phyloP scores from a whole-genome alignment of 2,888 invertebrate species.

The Tenthredo notha region DNA sequence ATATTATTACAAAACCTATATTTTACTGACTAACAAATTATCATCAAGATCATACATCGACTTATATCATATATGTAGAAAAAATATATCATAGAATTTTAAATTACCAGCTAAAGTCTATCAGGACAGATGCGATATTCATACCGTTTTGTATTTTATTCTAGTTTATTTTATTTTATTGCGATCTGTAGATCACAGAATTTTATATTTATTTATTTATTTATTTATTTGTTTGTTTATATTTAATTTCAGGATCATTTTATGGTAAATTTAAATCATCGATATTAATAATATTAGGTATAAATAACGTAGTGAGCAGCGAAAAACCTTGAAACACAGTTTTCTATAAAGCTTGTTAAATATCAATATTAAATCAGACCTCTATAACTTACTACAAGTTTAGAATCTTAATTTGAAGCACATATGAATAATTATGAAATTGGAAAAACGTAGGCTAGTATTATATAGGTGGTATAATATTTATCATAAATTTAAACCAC shows the following conservation, averaged over 20 bases:
- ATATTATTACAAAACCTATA: constrained; percentile 31
- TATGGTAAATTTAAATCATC: not conserved
- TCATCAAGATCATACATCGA: constrained; percentile 27
- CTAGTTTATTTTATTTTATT: not conserved
- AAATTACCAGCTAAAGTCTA: not conserved
- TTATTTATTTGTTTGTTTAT: not conserved
- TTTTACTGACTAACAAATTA: constrained; percentile 15
- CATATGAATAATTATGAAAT: not conserved
- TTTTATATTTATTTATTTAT: not conserved
- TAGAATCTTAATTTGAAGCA: not conserved
- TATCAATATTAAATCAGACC: not conserved
- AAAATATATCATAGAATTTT: not conserved
- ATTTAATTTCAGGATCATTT: not conserved
- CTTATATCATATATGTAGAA: constrained; percentile 2
- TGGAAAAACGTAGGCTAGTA: not conserved
- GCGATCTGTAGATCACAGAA: constrained; percentile 12
- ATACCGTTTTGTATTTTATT: not conserved
- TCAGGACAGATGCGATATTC: not conserved
- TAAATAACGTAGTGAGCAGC: not conserved
- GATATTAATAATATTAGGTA: not conserved
- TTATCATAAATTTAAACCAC: not conserved
- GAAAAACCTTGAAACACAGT: not conserved
- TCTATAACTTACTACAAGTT: not conserved
- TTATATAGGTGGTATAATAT: not conserved
- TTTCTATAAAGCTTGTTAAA: constrained; percentile 3